Conservation (phyloP, 2,888 invertebrate genomes). For the Cryptocheilus praepositus region DNA sequence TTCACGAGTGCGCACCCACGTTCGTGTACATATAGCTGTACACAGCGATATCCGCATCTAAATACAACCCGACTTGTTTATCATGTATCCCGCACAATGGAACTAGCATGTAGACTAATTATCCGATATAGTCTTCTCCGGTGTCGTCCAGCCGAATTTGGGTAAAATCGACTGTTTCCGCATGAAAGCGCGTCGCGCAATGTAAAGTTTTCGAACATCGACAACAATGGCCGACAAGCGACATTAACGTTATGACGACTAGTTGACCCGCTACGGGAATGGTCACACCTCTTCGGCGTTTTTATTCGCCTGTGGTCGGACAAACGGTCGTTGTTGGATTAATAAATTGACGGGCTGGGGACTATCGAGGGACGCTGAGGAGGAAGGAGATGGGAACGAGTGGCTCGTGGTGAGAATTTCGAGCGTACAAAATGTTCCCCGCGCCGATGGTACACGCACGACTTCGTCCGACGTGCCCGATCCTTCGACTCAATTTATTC, state of each 20-base stretch:
- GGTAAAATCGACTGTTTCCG: no score
- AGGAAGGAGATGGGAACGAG: constrained; percentile 5
- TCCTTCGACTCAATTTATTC: constrained; percentile 70
- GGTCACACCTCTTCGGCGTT: constrained; percentile 45
- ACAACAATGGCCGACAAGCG: constrained; percentile 17
- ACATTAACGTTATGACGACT: constrained; percentile 14
- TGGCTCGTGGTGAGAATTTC: constrained; percentile 52
- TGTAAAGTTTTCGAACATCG: constrained; percentile 12
- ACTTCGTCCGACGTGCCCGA: constrained; percentile 42
- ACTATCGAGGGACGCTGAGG: constrained; percentile 5
- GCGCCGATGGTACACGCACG: constrained; percentile 15
- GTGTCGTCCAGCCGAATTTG: no score
- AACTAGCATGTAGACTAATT: no score
- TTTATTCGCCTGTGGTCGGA: constrained; percentile 34
- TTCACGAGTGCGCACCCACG: no score
- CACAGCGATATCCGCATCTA: no score
- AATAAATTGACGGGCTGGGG: constrained; percentile 52
- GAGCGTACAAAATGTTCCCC: constrained; percentile 40
- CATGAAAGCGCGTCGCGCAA: not conserved
- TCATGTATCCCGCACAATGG: no score
- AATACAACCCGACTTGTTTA: no score
- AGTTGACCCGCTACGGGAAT: constrained; percentile 15
- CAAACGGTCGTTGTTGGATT: constrained; percentile 41
- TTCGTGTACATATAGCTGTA: no score
- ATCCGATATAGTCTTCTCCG: no score